Evolutionary conservation across 30 jellyfish, hydroid and myxozoan species (phyloP).

Genomic region (Catostylus mosaicus): DNA sequence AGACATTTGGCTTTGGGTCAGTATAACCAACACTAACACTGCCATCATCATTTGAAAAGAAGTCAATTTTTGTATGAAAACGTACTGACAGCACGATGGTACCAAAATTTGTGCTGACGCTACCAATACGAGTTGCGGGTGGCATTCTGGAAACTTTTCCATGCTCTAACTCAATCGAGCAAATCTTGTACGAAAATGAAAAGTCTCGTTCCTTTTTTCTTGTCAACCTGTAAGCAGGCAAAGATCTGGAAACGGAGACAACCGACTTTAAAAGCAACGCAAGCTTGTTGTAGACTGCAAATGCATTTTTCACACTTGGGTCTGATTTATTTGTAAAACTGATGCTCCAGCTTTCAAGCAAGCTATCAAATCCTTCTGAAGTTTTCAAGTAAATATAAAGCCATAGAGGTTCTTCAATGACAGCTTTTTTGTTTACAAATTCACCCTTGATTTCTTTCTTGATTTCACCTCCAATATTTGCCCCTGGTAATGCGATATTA

Average conservation of each 20-base stretch:
- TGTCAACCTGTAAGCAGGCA: slow-evolving; percentile 84
- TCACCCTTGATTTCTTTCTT: slow-evolving; percentile 69
- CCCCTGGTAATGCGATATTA: slow-evolving; percentile 82
- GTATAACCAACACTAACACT: not conserved
- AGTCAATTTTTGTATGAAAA: slow-evolving; percentile 50
- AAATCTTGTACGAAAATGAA: slow-evolving; percentile 70
- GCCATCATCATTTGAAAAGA: slow-evolving; percentile 36
- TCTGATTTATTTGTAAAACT: slow-evolving; percentile 45
- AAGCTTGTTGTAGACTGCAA: slow-evolving; percentile 84
- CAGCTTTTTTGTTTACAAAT: slow-evolving; percentile 71
- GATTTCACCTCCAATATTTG: slow-evolving; percentile 46
- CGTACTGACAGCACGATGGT: slow-evolving; percentile 46
- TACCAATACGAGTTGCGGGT: slow-evolving; percentile 57
- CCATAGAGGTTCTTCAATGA: slow-evolving; percentile 70
- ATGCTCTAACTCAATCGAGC: slow-evolving; percentile 28
- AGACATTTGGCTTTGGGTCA: slow-evolving; percentile 30
- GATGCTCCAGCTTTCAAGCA: slow-evolving; percentile 90
- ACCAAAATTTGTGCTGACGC: slow-evolving; percentile 86
- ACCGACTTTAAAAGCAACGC: slow-evolving; percentile 81
- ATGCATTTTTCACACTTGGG: slow-evolving; percentile 50
- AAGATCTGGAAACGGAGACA: slow-evolving; percentile 72
- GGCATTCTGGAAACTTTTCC: slow-evolving; percentile 47
- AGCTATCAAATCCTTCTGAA: slow-evolving; percentile 81
- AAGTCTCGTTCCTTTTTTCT: slow-evolving; percentile 80
- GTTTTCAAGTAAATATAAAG: slow-evolving; percentile 72